These are phyloP conservation scores for Schizopygopsis pylzovi DNA, from an alignment of 2,797 vertebrate genomes.

Conservation along the genomic window DNA sequence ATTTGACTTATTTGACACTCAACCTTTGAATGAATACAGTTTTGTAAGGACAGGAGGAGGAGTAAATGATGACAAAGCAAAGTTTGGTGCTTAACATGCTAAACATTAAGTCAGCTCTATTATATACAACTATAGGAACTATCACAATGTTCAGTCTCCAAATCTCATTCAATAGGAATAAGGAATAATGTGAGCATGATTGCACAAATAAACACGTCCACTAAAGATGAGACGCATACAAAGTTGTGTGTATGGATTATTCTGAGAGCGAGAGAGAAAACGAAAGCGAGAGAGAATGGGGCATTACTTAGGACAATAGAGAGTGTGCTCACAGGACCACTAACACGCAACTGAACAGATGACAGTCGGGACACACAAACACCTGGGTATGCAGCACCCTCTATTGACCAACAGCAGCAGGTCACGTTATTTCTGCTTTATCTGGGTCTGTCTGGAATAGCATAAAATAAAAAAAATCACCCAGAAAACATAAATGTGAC, in stretches of 20 bases:
- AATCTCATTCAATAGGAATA: neutral
- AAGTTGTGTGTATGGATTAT: conserved; percentile 76
- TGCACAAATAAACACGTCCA: neutral
- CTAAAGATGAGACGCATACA: neutral
- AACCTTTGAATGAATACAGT: neutral
- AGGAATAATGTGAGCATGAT: neutral
- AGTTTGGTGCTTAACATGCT: neutral
- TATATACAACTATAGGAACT: neutral
- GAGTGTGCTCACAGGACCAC: conserved; percentile 68
- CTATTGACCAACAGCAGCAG: conserved; percentile 76
- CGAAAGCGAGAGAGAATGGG: conserved; percentile 41
- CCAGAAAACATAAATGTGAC: neutral
- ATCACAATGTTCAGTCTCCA: neutral
- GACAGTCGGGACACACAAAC: conserved; percentile 65
- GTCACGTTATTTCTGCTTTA: neutral
- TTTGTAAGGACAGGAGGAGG: neutral
- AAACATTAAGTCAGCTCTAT: neutral
- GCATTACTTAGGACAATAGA: conserved; percentile 84
- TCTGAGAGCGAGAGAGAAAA: conserved; percentile 75
- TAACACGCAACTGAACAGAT: conserved; percentile 68
- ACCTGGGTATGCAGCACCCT: conserved; percentile 86
- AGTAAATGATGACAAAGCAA: neutral
- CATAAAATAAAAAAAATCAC: neutral
- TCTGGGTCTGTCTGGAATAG: neutral
- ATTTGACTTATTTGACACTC: neutral